Evolutionary conservation across 1,140 invertebrate genomes (phyloP).

Genomic region (Holotrichia oblita): DNA sequence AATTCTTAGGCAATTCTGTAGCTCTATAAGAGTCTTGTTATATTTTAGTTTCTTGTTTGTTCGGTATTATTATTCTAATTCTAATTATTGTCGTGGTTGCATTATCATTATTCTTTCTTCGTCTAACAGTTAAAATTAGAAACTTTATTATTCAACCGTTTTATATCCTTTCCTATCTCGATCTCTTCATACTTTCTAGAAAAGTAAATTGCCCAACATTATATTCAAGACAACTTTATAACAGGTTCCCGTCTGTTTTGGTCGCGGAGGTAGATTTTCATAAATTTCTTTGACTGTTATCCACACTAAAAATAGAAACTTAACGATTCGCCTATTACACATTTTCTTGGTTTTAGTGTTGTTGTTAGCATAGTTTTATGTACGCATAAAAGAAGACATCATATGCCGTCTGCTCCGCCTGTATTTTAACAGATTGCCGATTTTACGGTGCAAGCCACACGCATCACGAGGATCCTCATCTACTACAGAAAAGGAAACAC

Average conservation of each 20-base stretch:
- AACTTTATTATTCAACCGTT: no score
- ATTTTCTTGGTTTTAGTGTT: constrained; percentile 29
- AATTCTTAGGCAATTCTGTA: no score
- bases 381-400: constrained; percentile 31
- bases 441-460: constrained; percentile 3
- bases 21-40: no score
- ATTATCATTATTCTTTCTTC: no score
- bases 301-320: constrained; percentile 28
- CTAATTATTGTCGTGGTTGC: no score
- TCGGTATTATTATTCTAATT: no score
- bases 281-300: constrained; percentile 29
- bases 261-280: constrained; percentile 12
- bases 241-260: background rate
- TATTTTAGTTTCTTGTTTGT: no score
- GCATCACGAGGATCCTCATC: background rate
- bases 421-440: constrained; percentile 32
- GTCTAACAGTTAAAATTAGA: no score
- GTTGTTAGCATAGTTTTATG: constrained; percentile 22
- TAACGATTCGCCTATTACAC: constrained; percentile 8
- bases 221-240: background rate
- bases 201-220: no score
- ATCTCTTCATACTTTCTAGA: no score
- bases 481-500: background rate
- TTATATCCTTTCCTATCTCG: no score
- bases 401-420: constrained; percentile 2